Evolutionary conservation across 2,888 invertebrate species (phyloP), one percentile per base, ranked within the genome.

Genomic region (Drosophila sordidula): DNA sequence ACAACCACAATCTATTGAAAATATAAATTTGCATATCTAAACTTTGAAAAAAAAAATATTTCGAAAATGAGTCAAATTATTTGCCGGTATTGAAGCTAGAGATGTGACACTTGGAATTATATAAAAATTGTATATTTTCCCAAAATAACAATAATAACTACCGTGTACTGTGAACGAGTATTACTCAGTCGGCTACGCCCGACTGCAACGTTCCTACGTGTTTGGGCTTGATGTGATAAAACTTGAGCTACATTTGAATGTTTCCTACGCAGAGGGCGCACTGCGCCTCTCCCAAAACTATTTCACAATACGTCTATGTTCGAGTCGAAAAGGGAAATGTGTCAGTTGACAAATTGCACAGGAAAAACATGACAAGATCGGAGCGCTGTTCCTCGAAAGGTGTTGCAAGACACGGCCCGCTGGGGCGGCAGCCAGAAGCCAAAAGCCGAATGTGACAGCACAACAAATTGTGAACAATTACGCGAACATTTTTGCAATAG

Each of bases 361-460:
- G 89, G 89, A 89, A 91, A 86, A 91, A 91, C 91, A 91, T 90
- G 91, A 91, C 91, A 91, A 84, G 85, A 70, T 59, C 57, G 76
- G 70, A 57, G 70, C 67, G 65, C 54, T 73, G 61, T 72, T 72
- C 72, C 58, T 46, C 67, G 59, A 77, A 87, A 86, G 89, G 83
- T 88, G 87, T 88, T 86, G 89, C 87, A 83, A 86, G 88, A 83
- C 44, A 69, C 75, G 73, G 32, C 22, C 58, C 14, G 11, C 11
- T 39, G 52, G 6, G 29, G 44, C 29, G 50, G 71, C 26, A 51
- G 51, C 14, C n/a, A 25, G 51, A 9, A 32, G 41, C 52, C 29
- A 32, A 32, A 18, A 52, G 44, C 12, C 34, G 25, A 44, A 54
- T 49, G 54, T 79, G 90, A 90, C 90, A 89, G 78, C 58, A 58